These are phyloP conservation scores for Xiphophorus birchmanni DNA, from an alignment of 2,797 vertebrate genomes.

Conservation along the genomic window DNA sequence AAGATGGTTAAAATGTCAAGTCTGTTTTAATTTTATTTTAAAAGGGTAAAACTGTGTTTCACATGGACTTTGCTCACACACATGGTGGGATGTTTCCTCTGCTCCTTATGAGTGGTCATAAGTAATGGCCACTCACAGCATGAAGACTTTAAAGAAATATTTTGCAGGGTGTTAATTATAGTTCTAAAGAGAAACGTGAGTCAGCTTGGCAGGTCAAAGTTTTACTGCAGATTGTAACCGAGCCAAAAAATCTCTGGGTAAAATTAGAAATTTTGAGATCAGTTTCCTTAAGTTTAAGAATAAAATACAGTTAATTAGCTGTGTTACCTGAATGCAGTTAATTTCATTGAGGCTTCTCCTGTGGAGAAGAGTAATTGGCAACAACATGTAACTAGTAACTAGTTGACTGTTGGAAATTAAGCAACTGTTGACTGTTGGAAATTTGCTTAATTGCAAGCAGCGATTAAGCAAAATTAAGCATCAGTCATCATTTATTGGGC, in stretches of 20 bases:
- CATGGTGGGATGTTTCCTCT: not conserved
- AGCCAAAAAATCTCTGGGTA: not conserved
- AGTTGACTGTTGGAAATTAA: not conserved
- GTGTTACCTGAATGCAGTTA: not conserved
- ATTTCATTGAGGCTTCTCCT: not conserved
- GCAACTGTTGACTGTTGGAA: too few species aligned
- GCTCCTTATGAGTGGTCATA: not conserved
- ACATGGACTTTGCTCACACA: not conserved
- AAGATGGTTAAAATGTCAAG: not conserved
- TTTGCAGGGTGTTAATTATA: not conserved
- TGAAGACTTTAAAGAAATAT: not conserved
- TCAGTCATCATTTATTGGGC: not conserved
- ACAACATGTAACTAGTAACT: not conserved
- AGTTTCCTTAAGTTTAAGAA: not conserved
- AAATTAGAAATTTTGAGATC: not conserved
- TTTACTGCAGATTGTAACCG: not conserved
- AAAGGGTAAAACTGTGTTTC: not conserved
- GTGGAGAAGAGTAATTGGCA: not conserved
- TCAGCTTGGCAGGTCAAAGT: not conserved
- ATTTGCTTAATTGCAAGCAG: too few species aligned
- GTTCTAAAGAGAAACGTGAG: not conserved
- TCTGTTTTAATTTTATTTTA: not conserved
- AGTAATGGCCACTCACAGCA: not conserved
- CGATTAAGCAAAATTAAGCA: too few species aligned
- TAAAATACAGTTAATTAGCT: not conserved